These are phyloP conservation scores for Heterotilapia buettikoferi DNA, from an alignment of 2,113 vertebrate genomes.

Conservation along the genomic window DNA sequence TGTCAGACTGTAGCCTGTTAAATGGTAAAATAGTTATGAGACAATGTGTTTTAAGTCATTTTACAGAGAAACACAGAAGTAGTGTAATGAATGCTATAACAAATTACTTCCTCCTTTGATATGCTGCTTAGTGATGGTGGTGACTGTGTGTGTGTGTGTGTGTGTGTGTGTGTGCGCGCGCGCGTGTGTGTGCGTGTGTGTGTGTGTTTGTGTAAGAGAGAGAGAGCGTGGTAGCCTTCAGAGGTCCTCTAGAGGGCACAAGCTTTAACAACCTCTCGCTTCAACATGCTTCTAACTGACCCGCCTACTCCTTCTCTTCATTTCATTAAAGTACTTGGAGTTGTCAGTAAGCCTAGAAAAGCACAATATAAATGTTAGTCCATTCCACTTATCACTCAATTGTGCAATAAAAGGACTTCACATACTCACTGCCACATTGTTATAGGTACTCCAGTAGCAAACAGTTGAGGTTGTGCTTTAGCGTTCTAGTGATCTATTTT, in stretches of 20 bases:
- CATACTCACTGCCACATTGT: background rate
- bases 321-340: background rate
- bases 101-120: too few relatives aligned
- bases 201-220: fast-evolving
- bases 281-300: background rate
- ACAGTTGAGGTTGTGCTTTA: background rate
- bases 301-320: background rate
- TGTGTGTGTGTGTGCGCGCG: too few relatives aligned
- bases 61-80: too few relatives aligned
- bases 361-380: background rate
- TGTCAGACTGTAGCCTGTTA: background rate
- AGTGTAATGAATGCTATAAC: too few relatives aligned
- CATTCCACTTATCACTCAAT: background rate
- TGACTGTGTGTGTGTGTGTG: too few relatives aligned
- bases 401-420: background rate
- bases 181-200: too few relatives aligned
- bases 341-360: background rate
- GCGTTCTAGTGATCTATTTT: background rate
- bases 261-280: background rate
- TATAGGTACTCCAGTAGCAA: background rate
- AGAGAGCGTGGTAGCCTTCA: background rate
- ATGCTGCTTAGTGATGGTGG: too few relatives aligned
- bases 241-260: background rate
- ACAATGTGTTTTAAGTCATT: background rate
- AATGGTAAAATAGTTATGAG: background rate